Conservation (phyloP, 1,140 invertebrate species). For the Micrasema minimum region DNA sequence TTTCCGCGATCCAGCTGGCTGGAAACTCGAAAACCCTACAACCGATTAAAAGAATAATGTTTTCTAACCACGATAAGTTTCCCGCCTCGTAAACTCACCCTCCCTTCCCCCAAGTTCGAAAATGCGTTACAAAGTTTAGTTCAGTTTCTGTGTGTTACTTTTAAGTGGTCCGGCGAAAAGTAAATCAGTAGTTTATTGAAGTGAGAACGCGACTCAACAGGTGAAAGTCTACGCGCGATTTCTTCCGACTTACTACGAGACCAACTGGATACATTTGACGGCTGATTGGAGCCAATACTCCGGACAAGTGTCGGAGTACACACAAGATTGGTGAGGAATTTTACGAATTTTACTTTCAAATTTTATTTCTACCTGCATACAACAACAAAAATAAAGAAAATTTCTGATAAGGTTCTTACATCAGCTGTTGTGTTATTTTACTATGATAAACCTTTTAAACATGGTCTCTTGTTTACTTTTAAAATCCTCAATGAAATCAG, state of each 20-base stretch:
- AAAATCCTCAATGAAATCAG: no score
- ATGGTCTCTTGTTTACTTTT: no score
- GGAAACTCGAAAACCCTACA: slow-evolving; percentile 1
- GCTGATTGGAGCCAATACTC: slow-evolving; percentile 26
- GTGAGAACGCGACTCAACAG: slow-evolving; percentile 23
- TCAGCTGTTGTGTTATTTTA: no score
- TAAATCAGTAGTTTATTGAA: slow-evolving; percentile 28
- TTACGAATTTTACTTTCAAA: slow-evolving; percentile 25
- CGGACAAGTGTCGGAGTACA: slow-evolving; percentile 31
- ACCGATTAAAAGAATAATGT: slow-evolving; percentile 32
- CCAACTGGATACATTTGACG: slow-evolving; percentile 29
- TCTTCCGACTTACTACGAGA: slow-evolving; percentile 8
- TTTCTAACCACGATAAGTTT: slow-evolving; percentile 43
- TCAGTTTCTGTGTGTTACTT: slow-evolving; percentile 14
- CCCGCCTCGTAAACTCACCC: neutral
- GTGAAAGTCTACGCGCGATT: slow-evolving; percentile 31
- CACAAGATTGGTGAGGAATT: slow-evolving; percentile 46
- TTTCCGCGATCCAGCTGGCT: slow-evolving; percentile 35
- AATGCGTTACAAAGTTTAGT: slow-evolving; percentile 45
- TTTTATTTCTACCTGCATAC: no score
- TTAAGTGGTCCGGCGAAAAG: slow-evolving; percentile 16
- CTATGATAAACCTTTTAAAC: no score
- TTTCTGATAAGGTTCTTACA: no score
- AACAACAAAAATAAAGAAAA: no score
- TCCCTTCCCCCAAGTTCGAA: slow-evolving; percentile 2